Conservation (phyloP, 1,140 invertebrate genomes). For the Hycleus phaleratus region DNA sequence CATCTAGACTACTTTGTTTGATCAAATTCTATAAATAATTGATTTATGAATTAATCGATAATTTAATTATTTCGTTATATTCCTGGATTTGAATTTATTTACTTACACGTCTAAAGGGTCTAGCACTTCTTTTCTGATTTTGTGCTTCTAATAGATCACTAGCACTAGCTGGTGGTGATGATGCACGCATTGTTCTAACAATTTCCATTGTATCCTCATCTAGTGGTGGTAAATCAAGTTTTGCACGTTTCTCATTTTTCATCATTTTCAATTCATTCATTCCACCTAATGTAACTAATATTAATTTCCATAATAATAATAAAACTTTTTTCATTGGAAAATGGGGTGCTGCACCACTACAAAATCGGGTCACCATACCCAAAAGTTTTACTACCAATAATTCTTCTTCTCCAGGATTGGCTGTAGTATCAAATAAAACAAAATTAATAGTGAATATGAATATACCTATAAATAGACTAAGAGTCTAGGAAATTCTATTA, state of each 20-base stretch:
- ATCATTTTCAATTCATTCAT: slow-evolving; percentile 58
- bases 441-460: background rate
- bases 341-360: slow-evolving; percentile 87
- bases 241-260: slow-evolving; percentile 50
- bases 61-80: background rate
- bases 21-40: slow-evolving; percentile 60
- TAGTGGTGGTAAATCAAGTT: slow-evolving; percentile 62
- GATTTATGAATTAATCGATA: background rate
- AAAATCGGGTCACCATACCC: slow-evolving; percentile 90
- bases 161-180: slow-evolving; percentile 88
- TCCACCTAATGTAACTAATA: slow-evolving; percentile 84
- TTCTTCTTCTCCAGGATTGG: slow-evolving; percentile 58
- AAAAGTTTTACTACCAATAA: slow-evolving; percentile 81
- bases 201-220: slow-evolving; percentile 93
- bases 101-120: slow-evolving; percentile 54
- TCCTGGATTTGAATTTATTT: background rate
- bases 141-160: slow-evolving; percentile 85
- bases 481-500: background rate
- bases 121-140: slow-evolving; percentile 64
- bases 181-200: slow-evolving; percentile 84
- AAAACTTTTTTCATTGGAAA: slow-evolving; percentile 98
- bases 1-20: slow-evolving; percentile 91
- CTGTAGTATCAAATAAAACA: slow-evolving; percentile 9
- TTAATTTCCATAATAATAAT: slow-evolving; percentile 91
- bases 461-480: background rate